Conservation (phyloP, 92 coral and sea anemone species). For the Epizoanthus ramosus region DNA sequence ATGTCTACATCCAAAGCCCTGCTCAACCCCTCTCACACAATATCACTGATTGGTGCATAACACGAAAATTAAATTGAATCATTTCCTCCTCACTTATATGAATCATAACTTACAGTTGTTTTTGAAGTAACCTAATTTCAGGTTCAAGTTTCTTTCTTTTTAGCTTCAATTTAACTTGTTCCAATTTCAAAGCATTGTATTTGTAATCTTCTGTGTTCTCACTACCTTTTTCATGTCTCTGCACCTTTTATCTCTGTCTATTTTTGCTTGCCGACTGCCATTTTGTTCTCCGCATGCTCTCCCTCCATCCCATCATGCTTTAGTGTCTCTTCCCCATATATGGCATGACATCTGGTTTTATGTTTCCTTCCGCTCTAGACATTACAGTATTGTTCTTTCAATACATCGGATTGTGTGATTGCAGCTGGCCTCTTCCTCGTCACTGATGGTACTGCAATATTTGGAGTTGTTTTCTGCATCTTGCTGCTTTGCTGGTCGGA, state of each 20-base stretch:
- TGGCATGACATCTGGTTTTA: slow-evolving; percentile 1
- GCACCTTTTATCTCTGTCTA: slow-evolving; percentile 6
- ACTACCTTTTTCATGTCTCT: no score
- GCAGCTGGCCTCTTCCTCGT: slow-evolving; percentile 2
- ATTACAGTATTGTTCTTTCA: slow-evolving; percentile 7
- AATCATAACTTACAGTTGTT: not conserved
- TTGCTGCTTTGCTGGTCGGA: not conserved
- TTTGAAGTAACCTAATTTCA: not conserved
- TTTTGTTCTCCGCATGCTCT: slow-evolving; percentile 12
- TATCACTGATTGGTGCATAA: no score
- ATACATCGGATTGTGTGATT: not conserved
- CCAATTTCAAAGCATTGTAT: slow-evolving; percentile 9
- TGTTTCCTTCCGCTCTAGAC: slow-evolving; percentile 16
- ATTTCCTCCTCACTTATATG: not conserved
- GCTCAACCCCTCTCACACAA: no score
- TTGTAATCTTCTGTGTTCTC: no score
- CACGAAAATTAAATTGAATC: no score
- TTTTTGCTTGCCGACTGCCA: slow-evolving; percentile 8
- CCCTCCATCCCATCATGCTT: not conserved
- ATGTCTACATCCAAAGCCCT: no score
- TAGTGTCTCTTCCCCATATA: slow-evolving; percentile 11
- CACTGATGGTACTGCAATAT: not conserved
- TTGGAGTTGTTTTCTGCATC: slow-evolving; percentile 4
- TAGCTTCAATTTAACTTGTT: not conserved
- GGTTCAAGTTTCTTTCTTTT: slow-evolving; percentile 11